Base-by-base conservation (phyloP, 2,888 invertebrate species). In the Atrina japonica region DNA sequence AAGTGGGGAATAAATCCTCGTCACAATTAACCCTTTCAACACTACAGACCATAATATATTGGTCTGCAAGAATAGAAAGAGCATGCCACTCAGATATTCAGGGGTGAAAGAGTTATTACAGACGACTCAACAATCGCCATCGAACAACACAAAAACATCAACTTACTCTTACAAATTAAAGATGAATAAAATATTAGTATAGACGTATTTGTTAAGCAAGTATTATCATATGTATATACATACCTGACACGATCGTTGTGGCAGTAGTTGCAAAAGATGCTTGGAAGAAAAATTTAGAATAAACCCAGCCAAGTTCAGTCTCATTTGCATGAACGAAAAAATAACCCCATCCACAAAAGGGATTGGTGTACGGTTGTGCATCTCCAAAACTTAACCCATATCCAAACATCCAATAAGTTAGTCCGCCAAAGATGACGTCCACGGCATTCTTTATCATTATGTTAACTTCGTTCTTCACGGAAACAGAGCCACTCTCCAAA, bases 241-340 rank as follows among this genome's bases (percentile, higher is more conserved):
- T 65, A 82, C 87, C 86, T 41, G 86, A 86, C 5, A 88, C 88
- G 21, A 88, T 88, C 0, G 88, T 88, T 16, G 87, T 86, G 0
- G 86, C 83, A 3, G 86, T 86, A 0, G 86, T 86, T 6, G 86
- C 83, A 65, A 86, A 86, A 3, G 84, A 84, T 1, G 83, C 91
- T 69, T 85, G 84, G 59, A 86, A 86, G 70, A 86, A 80, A 64
- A 85, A 86, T 49, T 82, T 80, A 9, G 86, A 78, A 52, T 79
- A 86, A 1, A 80, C 75, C 69, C 77, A 76, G 14, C 83, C 85
- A 9, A 81, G 58, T 23, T 78, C 70, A 1, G 77, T 77, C 23
- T 78, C 76, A 29, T 75, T 69, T 0, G 83, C 78, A 41, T 78
- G 96, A 1, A 88, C 84, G 60, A 86, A 83, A 72, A 86, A 88